These are phyloP conservation scores for Catalaphyllia jardinei DNA, from an alignment of 64 coral and sea anemone genomes.

Conservation along the genomic window DNA sequence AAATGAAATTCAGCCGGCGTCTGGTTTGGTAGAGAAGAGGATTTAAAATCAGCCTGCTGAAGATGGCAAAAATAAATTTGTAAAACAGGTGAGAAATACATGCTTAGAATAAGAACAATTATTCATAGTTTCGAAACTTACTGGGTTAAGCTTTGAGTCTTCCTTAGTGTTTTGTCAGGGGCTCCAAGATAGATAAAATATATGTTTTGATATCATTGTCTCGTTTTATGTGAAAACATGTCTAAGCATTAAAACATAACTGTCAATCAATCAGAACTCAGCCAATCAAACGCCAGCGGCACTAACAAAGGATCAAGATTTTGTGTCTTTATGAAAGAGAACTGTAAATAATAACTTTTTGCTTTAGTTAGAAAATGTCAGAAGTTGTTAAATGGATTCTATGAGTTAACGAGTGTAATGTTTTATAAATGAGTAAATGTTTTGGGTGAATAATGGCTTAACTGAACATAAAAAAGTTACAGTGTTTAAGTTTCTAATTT, in stretches of 20 bases:
- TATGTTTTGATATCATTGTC: not conserved
- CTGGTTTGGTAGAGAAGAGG: no score
- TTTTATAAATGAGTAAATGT: no score
- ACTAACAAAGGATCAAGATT: not conserved
- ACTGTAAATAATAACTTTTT: not conserved
- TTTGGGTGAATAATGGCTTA: no score
- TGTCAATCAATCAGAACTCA: not conserved
- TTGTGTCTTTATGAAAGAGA: not conserved
- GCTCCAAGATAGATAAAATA: not conserved
- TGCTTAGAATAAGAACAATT: not conserved
- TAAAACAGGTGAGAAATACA: no score
- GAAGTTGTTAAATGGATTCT: no score
- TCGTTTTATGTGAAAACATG: not conserved
- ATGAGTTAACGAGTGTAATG: no score
- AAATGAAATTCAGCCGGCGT: no score
- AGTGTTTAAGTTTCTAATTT: no score
- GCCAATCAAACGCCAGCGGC: not conserved
- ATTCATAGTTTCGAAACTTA: not conserved
- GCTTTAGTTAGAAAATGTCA: no score
- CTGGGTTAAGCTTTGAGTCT: not conserved
- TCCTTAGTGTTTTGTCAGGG: not conserved
- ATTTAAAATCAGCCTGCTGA: no score
- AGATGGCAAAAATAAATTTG: no score
- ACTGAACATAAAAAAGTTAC: no score
- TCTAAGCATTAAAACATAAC: not conserved